Evolutionary conservation across 2,888 invertebrate genomes (phyloP).

Genomic region (Scaptomyza cyrtandrae): DNA sequence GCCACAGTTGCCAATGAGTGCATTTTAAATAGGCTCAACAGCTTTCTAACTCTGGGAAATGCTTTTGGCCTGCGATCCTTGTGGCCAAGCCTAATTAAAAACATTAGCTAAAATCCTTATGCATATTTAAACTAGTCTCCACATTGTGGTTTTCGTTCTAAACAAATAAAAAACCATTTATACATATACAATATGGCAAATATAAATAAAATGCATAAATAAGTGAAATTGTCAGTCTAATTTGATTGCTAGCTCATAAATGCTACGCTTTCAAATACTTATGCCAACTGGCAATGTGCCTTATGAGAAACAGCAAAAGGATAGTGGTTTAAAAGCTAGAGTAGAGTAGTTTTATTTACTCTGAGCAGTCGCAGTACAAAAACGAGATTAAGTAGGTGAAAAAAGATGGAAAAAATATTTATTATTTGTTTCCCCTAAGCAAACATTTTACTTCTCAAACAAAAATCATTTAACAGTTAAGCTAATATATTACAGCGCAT

Average conservation of each 20-base stretch:
- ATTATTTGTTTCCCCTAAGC: too few relatives aligned
- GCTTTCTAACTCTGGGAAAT: conserved; percentile 48
- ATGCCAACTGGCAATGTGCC: conserved; percentile 5
- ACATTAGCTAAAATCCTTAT: conserved; percentile 47
- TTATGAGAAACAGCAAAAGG: conserved; percentile 3
- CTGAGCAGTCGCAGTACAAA: not conserved
- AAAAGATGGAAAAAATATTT: too few relatives aligned
- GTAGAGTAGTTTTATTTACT: conserved; percentile 10
- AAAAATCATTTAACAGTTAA: not conserved
- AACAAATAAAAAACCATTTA: conserved; percentile 18
- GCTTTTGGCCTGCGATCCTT: conserved; percentile 2
- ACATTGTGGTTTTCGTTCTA: conserved; percentile 54
- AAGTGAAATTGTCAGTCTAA: conserved; percentile 50
- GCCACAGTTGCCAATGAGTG: conserved; percentile 43
- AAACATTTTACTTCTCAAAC: too few relatives aligned
- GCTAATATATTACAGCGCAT: conserved; percentile 9
- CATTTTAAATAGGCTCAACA: conserved; percentile 66
- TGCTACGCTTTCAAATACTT: conserved; percentile 20
- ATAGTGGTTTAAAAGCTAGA: conserved; percentile 5
- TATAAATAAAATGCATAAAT: conserved; percentile 46
- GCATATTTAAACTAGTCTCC: conserved; percentile 66
- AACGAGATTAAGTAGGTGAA: too few relatives aligned
- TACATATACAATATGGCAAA: conserved; percentile 17
- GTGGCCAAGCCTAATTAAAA: conserved; percentile 41
- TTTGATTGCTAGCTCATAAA: conserved; percentile 42